Evolutionary conservation across 2,888 invertebrate species (phyloP).

Genomic region (Acanthoscelides obtectus): DNA sequence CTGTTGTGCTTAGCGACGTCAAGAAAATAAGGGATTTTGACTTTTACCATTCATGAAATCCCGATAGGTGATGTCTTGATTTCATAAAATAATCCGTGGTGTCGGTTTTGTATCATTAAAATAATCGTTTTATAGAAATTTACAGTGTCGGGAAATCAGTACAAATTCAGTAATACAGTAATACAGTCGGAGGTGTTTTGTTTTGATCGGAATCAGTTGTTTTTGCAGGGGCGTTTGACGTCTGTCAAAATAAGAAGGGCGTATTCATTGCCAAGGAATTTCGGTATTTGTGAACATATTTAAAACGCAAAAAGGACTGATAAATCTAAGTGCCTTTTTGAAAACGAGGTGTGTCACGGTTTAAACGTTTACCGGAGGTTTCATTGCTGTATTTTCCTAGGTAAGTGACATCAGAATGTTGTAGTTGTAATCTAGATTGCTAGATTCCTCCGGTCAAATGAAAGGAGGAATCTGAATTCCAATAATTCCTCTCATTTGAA

Average conservation of each 20-base stretch:
- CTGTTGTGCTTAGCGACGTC: conserved; percentile 35
- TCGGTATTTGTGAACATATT: conserved; percentile 18
- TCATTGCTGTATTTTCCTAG: not conserved
- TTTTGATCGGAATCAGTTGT: conserved; percentile 20
- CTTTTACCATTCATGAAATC: not conserved
- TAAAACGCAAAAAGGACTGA: conserved; percentile 11
- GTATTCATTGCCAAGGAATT: conserved; percentile 41
- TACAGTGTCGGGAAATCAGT: conserved; percentile 26
- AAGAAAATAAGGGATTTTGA: not conserved
- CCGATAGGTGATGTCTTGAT: conserved; percentile 7
- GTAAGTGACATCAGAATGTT: not conserved
- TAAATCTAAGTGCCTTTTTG: conserved; percentile 25
- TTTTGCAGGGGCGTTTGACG: conserved; percentile 40
- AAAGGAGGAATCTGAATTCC: not conserved
- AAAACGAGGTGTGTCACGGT: not conserved
- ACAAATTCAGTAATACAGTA: conserved; percentile 36
- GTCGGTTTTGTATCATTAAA: conserved; percentile 28
- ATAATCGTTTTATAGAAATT: conserved; percentile 27
- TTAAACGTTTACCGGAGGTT: not conserved
- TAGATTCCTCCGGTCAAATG: not conserved
- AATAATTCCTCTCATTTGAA: not conserved
- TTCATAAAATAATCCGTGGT: conserved; percentile 27
- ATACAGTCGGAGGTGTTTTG: conserved; percentile 34
- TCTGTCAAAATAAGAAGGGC: conserved; percentile 45
- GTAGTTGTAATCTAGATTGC: not conserved